Conservation (phyloP, 2,888 invertebrate genomes). For the Trichacis sp. region DNA sequence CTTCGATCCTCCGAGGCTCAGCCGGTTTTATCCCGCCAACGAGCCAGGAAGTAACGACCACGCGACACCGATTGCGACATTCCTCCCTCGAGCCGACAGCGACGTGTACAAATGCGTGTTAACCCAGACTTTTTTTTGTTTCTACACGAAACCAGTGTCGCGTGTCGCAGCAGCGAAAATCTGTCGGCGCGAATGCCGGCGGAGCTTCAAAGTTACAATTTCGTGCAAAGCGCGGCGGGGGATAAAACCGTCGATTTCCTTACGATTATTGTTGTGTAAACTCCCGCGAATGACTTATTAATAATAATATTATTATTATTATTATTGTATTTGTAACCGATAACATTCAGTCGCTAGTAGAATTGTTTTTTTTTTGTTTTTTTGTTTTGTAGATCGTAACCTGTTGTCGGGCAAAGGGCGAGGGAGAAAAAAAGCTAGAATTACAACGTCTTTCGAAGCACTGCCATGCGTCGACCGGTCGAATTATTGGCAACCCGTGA, state of each 20-base stretch:
- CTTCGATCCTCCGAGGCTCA: not conserved
- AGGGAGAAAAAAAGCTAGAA: too few species aligned
- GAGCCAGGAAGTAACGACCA: constrained; percentile 6
- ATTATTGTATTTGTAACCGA: not conserved
- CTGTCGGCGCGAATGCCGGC: constrained; percentile 1
- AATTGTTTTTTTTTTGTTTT: too few species aligned
- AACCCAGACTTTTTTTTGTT: not conserved
- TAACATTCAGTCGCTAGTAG: not conserved
- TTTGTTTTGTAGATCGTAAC: not conserved
- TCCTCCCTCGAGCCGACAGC: constrained; percentile 34
- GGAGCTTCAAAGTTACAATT: too few species aligned
- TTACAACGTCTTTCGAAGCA: too few species aligned
- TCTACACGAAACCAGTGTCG: constrained; percentile 1
- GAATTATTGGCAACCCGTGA: too few species aligned
- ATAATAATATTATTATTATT: too few species aligned
- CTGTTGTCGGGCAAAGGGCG: not conserved
- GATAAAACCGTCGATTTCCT: not conserved
- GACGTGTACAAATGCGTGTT: constrained; percentile 4
- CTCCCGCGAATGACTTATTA: not conserved
- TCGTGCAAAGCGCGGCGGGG: not conserved
- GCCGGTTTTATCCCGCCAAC: constrained; percentile 1
- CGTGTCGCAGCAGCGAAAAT: not conserved
- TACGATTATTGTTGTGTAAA: not conserved
- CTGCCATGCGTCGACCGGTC: too few species aligned
- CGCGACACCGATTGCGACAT: constrained; percentile 43